phyloP scores from a whole-genome alignment of 2,797 vertebrate genomes.

The Danionella dracula region DNA sequence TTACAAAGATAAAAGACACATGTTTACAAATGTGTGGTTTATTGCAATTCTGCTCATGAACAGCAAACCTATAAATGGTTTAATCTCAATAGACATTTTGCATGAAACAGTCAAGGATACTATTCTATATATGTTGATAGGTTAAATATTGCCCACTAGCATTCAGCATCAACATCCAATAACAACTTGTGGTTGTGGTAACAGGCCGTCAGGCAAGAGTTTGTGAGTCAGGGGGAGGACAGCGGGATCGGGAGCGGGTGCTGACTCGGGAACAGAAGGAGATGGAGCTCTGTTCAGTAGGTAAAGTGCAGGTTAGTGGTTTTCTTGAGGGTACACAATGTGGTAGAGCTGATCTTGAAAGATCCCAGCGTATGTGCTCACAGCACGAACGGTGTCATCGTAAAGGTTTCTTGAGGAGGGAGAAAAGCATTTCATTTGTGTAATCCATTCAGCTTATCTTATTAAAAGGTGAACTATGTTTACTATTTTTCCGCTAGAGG shows the following conservation, averaged over 20 bases:
- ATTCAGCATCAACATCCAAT: constrained; percentile 11
- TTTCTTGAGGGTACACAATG: constrained; percentile 45
- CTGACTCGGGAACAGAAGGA: constrained; percentile 10
- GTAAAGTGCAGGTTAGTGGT: constrained; percentile 29
- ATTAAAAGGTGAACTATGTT: too few relatives aligned
- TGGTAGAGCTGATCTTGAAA: constrained; percentile 64
- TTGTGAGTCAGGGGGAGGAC: not conserved
- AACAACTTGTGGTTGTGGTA: not conserved
- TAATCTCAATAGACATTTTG: constrained; percentile 4
- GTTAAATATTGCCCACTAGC: too few relatives aligned
- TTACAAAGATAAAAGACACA: too few relatives aligned
- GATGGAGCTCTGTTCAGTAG: not conserved
- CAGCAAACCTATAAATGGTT: constrained; percentile 2
- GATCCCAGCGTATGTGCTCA: constrained; percentile 61
- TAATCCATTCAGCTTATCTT: too few relatives aligned
- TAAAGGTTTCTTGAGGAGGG: constrained; percentile 57
- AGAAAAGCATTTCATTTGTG: too few relatives aligned
- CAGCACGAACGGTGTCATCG: constrained; percentile 47
- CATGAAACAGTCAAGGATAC: constrained; percentile 1
- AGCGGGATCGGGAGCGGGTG: not conserved
- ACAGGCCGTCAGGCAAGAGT: not conserved
- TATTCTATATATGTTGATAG: not conserved
- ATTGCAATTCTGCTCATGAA: constrained; percentile 50
- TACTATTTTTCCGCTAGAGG: too few relatives aligned
- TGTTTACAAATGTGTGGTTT: constrained; percentile 61